Conservation (phyloP, 2,888 invertebrate genomes). For the Drosophila nigricruria region DNA sequence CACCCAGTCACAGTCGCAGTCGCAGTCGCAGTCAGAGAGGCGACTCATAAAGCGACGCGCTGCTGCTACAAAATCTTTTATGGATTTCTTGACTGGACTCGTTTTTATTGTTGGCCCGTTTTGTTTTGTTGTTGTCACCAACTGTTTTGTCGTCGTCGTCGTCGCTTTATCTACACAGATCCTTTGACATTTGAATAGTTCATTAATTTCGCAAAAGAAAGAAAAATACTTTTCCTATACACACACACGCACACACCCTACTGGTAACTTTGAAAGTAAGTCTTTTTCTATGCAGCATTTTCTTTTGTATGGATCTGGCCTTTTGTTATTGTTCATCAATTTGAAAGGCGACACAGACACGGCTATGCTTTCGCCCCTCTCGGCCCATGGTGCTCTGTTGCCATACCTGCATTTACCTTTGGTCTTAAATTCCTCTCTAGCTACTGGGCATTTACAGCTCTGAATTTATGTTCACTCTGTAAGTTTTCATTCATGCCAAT, state of each 20-base stretch:
- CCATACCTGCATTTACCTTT: conserved; percentile 15
- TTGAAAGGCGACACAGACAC: conserved; percentile 71
- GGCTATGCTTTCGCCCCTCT: conserved; percentile 9
- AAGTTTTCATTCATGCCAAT: conserved; percentile 36
- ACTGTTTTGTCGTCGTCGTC: conserved; percentile 65
- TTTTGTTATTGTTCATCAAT: conserved; percentile 81
- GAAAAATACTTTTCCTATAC: conserved; percentile 48
- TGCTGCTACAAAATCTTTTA: conserved; percentile 77
- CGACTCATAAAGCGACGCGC: conserved; percentile 71
- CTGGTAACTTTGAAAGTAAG: conserved; percentile 75
- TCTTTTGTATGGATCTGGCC: conserved; percentile 61
- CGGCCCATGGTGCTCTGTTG: background rate
- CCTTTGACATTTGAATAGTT: conserved; percentile 81
- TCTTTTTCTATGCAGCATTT: conserved; percentile 71
- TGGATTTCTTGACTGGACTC: conserved; percentile 77
- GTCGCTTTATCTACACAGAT: conserved; percentile 72
- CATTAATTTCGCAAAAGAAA: conserved; percentile 80
- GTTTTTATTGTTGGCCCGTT: conserved; percentile 73
- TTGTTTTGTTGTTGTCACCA: conserved; percentile 69
- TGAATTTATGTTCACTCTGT: conserved; percentile 22
- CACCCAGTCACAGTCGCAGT: conserved; percentile 16
- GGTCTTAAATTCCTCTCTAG: conserved; percentile 7
- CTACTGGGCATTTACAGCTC: conserved; percentile 27
- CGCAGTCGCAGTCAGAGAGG: conserved; percentile 30
- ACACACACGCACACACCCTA: conserved; percentile 15